phyloP scores from a whole-genome alignment of 2,888 invertebrate species.

The Slavum lentiscoides region DNA sequence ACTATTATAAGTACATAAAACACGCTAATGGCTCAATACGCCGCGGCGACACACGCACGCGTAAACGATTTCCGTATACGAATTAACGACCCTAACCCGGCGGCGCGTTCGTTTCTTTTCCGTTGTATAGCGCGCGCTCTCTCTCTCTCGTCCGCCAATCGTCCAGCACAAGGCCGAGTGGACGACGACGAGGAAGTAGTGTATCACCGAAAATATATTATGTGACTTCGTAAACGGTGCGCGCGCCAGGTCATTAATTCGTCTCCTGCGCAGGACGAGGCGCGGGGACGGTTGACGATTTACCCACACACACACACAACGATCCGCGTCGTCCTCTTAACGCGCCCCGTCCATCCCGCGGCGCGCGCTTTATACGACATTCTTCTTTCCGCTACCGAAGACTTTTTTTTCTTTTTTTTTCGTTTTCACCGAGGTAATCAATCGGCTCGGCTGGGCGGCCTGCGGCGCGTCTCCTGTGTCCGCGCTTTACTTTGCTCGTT shows the following conservation, averaged over 20 bases:
- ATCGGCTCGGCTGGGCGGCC: too few species aligned
- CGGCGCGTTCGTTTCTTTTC: slow-evolving; percentile 4
- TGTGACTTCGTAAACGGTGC: neutral
- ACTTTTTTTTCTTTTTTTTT: too few species aligned
- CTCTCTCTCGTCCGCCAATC: neutral
- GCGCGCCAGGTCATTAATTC: slow-evolving; percentile 41
- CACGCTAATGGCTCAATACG: slow-evolving; percentile 52
- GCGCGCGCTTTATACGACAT: neutral
- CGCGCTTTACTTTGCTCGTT: too few species aligned
- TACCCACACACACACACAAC: neutral
- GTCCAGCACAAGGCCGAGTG: neutral
- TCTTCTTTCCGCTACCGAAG: neutral
- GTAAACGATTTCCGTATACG: neutral
- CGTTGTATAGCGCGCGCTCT: neutral
- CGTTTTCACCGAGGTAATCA: too few species aligned
- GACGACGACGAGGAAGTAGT: neutral
- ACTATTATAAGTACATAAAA: slow-evolving; percentile 49
- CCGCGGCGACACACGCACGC: neutral
- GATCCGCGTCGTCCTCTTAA: too few species aligned
- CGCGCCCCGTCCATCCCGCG: too few species aligned
- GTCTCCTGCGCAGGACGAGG: neutral
- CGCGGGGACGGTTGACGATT: slow-evolving; percentile 20
- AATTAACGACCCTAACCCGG: slow-evolving; percentile 35
- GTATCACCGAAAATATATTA: neutral
- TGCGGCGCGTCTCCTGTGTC: too few species aligned